Evolutionary conservation across 2,113 vertebrate genomes (phyloP), one percentile per base, ranked within the genome.

Genomic region (Xenopus borealis): DNA sequence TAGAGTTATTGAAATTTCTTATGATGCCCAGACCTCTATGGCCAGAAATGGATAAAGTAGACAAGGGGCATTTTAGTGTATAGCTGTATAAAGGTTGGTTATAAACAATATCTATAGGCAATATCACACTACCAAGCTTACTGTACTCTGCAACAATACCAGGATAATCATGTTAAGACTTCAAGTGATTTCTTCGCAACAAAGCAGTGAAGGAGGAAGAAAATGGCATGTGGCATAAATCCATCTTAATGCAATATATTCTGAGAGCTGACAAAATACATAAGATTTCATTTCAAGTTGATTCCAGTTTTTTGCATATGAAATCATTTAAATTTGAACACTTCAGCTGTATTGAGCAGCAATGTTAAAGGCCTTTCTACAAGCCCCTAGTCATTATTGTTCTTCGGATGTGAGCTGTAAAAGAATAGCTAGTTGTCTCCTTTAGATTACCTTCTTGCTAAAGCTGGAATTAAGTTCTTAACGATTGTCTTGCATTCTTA

Each of bases 391-490:
- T 27, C 44, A 11, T n/a, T n/a, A 12, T 50, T 45, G 33, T 1
- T 46, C 30, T 14, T 14, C n/a, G 14, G 3, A 62, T 16, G 16
- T 45, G 33, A 58, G 72, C 63, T 7, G 16, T 46, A 33, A 61
- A 40, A 44, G 52, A 27, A 53, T 61, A 6, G 27, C 46, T 44
- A 52, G 47, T 44, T n/a, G 66, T 40, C 50, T 44, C 40, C 73
- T 63, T 23, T 63, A 68, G 72, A 75, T 68, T 68, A 75, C 72
- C 57, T 33, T 66, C n/a, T 20, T 40, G 23, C 19, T 62, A 68
- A 75, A 75, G 73, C 66, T 33, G 66, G 73, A 63, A 76, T 76
- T 69, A 76, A 63, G 73, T 57, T 55, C 73, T 76, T 69, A 69
- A 40, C 63, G 59, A 69, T 58, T 53, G 73, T 76, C 66, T 69